phyloP scores from a whole-genome alignment of 2,113 vertebrate genomes.

The Urocolius indicus region DNA sequence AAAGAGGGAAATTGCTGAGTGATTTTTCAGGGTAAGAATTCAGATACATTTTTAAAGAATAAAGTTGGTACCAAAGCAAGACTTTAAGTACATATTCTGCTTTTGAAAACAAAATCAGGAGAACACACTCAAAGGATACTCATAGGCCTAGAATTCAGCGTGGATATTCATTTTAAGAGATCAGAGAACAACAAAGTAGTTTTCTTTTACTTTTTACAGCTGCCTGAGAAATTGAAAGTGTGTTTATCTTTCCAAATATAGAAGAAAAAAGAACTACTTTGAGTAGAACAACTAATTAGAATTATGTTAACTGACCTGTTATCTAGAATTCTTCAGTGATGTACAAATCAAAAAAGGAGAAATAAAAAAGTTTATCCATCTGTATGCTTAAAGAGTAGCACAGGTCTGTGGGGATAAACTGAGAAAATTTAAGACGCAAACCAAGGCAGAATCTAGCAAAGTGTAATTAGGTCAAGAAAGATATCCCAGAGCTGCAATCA shows the following conservation, averaged over 20 bases:
- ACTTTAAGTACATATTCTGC: not conserved
- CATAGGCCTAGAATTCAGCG: not conserved
- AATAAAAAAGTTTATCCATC: not conserved
- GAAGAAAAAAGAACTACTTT: not conserved
- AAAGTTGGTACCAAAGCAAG: not conserved
- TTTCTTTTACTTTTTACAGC: not conserved
- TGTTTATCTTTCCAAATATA: not conserved
- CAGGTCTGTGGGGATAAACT: not conserved
- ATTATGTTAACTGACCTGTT: not conserved
- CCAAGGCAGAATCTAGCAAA: not conserved
- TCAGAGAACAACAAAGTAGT: not conserved
- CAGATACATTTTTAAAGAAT: not conserved
- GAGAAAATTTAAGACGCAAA: not conserved
- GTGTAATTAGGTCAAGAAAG: not conserved
- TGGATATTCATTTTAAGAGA: not conserved
- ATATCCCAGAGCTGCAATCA: not conserved
- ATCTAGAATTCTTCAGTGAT: not conserved
- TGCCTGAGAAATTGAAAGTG: not conserved
- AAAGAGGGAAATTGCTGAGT: not conserved
- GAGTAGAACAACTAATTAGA: not conserved
- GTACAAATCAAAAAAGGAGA: not conserved
- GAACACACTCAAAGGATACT: not conserved
- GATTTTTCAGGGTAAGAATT: not conserved
- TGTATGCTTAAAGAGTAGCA: not conserved
- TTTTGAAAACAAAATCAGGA: not conserved